A percentile compares a stretch with the other conserved stretches of the same genome.
Evolutionary conservation across 2,113 vertebrate genomes (phyloP).

Genomic region (Rafetus swinhoei): DNA sequence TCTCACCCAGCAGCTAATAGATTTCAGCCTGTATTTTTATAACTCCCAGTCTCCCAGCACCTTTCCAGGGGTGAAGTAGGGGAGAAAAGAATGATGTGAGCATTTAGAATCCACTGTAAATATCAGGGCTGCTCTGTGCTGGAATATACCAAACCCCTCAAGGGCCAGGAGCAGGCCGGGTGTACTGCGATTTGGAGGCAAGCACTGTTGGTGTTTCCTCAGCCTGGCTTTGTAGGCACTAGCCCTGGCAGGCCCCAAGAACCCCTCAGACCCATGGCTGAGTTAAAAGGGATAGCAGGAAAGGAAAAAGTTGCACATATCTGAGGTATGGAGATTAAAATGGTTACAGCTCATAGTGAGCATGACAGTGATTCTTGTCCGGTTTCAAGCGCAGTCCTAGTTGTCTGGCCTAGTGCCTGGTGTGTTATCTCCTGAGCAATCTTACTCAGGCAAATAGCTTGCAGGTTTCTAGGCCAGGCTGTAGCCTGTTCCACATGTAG

Average conservation of each 20-base stretch:
- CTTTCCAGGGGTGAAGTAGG: neutral
- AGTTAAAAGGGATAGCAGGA: neutral
- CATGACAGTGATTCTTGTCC: neutral
- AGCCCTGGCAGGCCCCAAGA: neutral
- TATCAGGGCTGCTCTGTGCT: neutral
- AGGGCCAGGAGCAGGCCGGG: neutral
- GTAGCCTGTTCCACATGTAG: neutral
- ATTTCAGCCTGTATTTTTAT: neutral
- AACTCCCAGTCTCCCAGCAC: neutral
- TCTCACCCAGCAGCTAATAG: neutral
- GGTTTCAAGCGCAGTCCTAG: neutral
- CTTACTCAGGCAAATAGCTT: neutral
- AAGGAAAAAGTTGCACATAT: neutral
- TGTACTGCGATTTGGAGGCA: neutral
- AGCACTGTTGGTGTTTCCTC: neutral
- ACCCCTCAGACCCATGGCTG: neutral
- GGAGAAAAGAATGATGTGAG: accelerated
- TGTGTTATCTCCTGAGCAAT: neutral
- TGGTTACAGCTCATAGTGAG: neutral
- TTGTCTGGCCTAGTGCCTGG: neutral
- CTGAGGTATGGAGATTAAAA: neutral
- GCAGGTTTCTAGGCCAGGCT: neutral
- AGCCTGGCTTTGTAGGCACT: neutral
- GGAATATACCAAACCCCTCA: neutral
- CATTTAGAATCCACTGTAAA: accelerated